A percentile compares a stretch with the other conserved stretches of the same genome.
Evolutionary conservation across 2,797 vertebrate genomes (phyloP).

Genomic region (Acridotheres tristis): DNA sequence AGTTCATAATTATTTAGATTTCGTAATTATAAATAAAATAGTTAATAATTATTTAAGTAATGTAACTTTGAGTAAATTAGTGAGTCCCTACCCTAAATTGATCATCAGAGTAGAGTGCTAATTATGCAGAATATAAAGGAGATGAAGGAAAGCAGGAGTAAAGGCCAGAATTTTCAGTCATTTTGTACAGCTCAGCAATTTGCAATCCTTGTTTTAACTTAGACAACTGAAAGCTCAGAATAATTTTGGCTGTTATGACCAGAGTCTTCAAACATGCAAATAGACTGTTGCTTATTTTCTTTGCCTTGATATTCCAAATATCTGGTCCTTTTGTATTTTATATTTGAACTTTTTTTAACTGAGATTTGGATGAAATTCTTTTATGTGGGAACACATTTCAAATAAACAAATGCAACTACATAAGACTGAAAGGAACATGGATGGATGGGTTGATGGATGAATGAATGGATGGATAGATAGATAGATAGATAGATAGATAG

Average conservation of each 20-base stretch:
- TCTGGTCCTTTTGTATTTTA: background rate
- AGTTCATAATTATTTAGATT: background rate
- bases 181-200: background rate
- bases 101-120: background rate
- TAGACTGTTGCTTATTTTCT: background rate
- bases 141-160: background rate
- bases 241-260: background rate
- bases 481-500: background rate
- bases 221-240: background rate
- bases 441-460: background rate
- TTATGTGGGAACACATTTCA: background rate
- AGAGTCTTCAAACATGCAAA: background rate
- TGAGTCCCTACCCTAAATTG: background rate
- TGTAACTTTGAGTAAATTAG: background rate
- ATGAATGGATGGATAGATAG: background rate
- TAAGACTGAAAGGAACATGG: background rate
- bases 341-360: background rate
- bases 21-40: background rate
- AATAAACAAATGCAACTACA: background rate
- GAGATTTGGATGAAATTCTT: background rate
- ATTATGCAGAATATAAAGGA: background rate
- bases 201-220: background rate
- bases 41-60: background rate
- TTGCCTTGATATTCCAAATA: background rate
- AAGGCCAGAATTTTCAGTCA: background rate